Conservation (phyloP, 2,888 invertebrate genomes). For the Mantis religiosa region DNA sequence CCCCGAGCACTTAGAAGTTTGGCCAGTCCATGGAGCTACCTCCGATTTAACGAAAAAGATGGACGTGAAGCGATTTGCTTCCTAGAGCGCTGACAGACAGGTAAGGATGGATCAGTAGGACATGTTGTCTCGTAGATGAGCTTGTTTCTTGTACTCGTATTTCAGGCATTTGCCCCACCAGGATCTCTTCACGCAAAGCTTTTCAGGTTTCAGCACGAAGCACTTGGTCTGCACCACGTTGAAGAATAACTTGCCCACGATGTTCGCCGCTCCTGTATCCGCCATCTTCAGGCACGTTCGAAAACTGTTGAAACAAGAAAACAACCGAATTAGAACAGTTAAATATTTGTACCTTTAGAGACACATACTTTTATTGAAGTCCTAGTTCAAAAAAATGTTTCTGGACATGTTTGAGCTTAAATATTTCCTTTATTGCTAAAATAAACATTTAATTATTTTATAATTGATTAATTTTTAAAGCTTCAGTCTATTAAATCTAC, state of each 20-base stretch:
- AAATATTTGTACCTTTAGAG: no score
- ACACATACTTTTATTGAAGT: no score
- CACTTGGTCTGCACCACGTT: constrained; percentile 93
- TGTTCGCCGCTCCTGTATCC: constrained; percentile 78
- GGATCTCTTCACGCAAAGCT: constrained; percentile 68
- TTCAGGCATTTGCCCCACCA: constrained; percentile 81
- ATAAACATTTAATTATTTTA: no score
- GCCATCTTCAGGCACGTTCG: constrained; percentile 87
- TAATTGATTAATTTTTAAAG: no score
- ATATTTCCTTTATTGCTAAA: no score
- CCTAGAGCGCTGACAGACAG: background rate
- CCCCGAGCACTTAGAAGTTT: background rate
- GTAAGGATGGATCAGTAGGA: constrained; percentile 50
- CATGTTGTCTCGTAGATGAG: constrained; percentile 68
- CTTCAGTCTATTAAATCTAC: no score
- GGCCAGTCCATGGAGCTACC: background rate
- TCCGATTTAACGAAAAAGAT: background rate
- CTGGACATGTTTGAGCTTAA: no score
- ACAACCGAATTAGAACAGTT: constrained; percentile 36
- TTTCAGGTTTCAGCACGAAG: constrained; percentile 76
- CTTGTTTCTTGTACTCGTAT: constrained; percentile 64
- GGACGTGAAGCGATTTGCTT: background rate
- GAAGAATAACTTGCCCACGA: constrained; percentile 91
- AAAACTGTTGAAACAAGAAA: constrained; percentile 60
- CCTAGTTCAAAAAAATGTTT: no score